Percentiles rank a stretch among this genome's conserved stretches.
Evolutionary conservation across 2,113 vertebrate genomes (phyloP).

Genomic region (Neolamprologus brichardi): DNA sequence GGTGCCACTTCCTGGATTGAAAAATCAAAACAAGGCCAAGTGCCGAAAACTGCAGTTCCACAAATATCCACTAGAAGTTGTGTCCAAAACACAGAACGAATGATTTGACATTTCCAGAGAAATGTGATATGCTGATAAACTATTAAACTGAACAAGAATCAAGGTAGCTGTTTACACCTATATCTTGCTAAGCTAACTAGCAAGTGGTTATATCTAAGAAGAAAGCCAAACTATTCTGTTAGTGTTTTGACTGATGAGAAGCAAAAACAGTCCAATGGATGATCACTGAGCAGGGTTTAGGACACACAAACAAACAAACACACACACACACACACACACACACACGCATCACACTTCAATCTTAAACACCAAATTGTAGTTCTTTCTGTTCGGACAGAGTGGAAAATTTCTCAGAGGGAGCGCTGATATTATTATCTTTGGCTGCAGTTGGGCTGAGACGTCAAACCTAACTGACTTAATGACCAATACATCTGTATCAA

Average conservation of each 20-base stretch:
- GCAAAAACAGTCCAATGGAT: background rate
- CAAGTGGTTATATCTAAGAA: background rate
- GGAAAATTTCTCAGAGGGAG: constrained; percentile 58
- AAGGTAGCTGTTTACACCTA: background rate
- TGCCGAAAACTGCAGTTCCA: background rate
- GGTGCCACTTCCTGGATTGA: background rate
- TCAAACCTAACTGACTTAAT: constrained; percentile 71
- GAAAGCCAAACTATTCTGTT: background rate
- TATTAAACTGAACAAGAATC: background rate
- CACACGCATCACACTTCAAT: constrained; percentile 12
- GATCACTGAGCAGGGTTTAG: background rate
- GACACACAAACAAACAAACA: background rate
- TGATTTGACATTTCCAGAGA: background rate
- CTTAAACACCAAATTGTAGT: constrained; percentile 36
- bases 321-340: background rate
- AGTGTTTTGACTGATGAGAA: background rate
- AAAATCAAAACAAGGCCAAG: background rate
- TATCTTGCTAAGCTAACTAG: background rate
- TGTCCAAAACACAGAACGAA: background rate
- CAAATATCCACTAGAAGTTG: background rate
- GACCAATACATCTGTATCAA: constrained; percentile 79
- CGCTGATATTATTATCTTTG: constrained; percentile 70
- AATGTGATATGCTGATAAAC: background rate
- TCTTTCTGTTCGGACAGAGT: constrained; percentile 34
- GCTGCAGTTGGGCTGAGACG: constrained; percentile 49